Evolutionary conservation across 2,888 invertebrate genomes (phyloP).

Genomic region (Xestia rhomboidea): DNA sequence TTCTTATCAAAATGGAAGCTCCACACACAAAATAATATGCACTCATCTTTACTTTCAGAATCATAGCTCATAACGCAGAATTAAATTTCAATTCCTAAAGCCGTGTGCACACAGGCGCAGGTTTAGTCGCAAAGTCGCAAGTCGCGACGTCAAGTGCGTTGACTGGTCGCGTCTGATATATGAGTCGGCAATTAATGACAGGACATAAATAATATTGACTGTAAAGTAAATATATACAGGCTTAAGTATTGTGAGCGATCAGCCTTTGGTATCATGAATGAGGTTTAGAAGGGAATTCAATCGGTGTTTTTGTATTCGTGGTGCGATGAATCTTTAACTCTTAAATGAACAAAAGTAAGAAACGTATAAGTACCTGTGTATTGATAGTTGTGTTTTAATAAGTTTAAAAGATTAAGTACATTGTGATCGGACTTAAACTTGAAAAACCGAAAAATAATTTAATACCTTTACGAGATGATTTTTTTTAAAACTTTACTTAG

Average conservation of each 20-base stretch:
- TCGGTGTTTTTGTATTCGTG: conserved; percentile 21
- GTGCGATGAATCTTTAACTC: neutral
- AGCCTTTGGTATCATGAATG: conserved; percentile 57
- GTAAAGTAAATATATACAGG: conserved; percentile 67
- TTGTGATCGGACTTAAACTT: neutral
- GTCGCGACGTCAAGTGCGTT: conserved; percentile 73
- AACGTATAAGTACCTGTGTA: no score
- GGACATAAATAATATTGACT: conserved; percentile 76
- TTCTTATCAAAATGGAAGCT: neutral
- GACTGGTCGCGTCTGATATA: conserved; percentile 75
- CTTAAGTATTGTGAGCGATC: conserved; percentile 53
- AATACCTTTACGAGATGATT: neutral
- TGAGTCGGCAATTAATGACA: conserved; percentile 76
- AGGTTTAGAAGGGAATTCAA: conserved; percentile 59
- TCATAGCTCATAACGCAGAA: conserved; percentile 74
- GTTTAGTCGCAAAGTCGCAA: conserved; percentile 64
- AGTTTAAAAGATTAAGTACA: neutral
- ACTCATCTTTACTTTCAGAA: conserved; percentile 68
- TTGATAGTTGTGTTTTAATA: neutral
- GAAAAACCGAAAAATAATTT: neutral
- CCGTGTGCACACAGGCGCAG: conserved; percentile 68
- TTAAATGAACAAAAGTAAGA: neutral
- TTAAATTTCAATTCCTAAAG: conserved; percentile 78
- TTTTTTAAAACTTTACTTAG: neutral
- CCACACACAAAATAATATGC: conserved; percentile 47